Conservation (phyloP, 37 sponge, comb jelly and placozoan genomes). For the Ephydatia muelleri region DNA sequence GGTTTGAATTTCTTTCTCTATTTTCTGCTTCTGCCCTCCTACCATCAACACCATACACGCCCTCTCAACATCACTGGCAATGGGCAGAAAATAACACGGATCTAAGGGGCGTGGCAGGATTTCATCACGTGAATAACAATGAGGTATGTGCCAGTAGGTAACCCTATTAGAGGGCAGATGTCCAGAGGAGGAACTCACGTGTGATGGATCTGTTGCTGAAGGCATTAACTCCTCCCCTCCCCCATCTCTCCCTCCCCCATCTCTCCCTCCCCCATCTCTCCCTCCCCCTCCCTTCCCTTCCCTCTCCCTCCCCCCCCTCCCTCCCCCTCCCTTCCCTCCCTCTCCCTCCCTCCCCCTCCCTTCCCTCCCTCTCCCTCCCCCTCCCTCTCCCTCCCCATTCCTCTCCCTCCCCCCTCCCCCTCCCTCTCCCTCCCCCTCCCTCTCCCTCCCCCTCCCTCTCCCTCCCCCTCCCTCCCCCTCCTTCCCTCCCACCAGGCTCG, state of each 20-base stretch:
- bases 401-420: background rate
- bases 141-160: background rate
- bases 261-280: background rate
- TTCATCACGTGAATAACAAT: background rate
- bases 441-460: background rate
- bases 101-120: background rate
- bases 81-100: background rate
- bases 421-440: no score
- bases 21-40: no score
- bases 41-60: no score
- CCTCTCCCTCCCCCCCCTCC: background rate
- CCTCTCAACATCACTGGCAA: no score
- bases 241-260: background rate
- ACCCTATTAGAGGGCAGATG: no score
- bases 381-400: background rate
- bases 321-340: no score
- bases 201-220: conserved; percentile 42
- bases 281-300: background rate
- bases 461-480: background rate
- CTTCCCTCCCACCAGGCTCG: conserved; percentile 21
- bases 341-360: background rate
- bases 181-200: background rate
- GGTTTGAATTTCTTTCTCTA: no score
- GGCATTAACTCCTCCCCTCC: background rate
- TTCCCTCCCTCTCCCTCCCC: background rate